Evolutionary conservation across 2,888 invertebrate species (phyloP).

Genomic region (Pterostichus madidus): DNA sequence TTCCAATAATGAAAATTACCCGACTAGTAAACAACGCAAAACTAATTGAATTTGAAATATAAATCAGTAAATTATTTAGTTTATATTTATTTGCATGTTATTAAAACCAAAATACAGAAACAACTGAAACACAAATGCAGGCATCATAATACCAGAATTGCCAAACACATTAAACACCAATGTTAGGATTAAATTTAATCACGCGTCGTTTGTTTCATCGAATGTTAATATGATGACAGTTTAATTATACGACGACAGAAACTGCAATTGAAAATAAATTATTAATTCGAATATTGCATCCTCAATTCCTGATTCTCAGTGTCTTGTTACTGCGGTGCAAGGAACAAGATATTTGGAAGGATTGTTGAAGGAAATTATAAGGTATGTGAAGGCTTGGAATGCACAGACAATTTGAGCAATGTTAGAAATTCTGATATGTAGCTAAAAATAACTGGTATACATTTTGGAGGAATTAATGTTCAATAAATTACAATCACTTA

Average conservation of each 20-base stretch:
- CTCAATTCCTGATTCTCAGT: constrained; percentile 1
- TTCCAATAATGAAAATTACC: too few species aligned
- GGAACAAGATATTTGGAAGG: constrained; percentile 10
- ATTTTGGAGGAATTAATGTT: not conserved
- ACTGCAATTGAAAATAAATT: not conserved
- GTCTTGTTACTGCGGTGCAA: not conserved
- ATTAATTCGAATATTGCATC: constrained; percentile 8
- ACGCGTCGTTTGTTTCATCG: not conserved
- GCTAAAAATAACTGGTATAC: constrained; percentile 15
- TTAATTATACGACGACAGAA: constrained; percentile 5
- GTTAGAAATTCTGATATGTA: not conserved
- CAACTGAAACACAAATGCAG: too few species aligned
- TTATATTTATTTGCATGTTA: not conserved
- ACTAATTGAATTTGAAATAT: constrained; percentile 4
- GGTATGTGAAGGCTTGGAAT: not conserved
- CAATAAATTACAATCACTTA: constrained; percentile 4
- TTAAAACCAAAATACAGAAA: too few species aligned
- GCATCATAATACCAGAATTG: not conserved
- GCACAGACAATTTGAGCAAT: constrained; percentile 21
- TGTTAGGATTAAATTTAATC: constrained; percentile 27
- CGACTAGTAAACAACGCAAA: not conserved
- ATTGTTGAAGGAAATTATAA: constrained; percentile 13
- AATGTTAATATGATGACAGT: constrained; percentile 12
- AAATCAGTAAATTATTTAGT: constrained; percentile 1
- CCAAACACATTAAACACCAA: constrained; percentile 10